A percentile compares a stretch with the other conserved stretches of the same genome.
Conservation (phyloP, 1,140 invertebrate genomes). For the Spodoptera frugiperda region DNA sequence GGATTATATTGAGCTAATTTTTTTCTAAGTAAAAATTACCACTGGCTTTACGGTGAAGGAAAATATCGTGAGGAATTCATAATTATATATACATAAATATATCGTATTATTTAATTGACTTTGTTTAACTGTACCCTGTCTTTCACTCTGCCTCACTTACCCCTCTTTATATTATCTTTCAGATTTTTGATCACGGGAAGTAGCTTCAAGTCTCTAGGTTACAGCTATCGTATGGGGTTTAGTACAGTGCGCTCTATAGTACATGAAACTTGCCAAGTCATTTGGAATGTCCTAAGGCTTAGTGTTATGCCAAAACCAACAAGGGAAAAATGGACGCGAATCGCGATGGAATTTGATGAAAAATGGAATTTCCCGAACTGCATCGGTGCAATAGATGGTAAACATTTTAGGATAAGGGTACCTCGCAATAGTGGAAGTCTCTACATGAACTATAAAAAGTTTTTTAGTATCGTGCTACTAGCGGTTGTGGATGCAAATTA, state of each 20-base stretch:
- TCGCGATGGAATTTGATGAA: conserved; percentile 1
- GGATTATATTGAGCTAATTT: no score
- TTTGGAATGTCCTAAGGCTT: conserved; percentile 32
- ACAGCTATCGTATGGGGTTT: conserved; percentile 22
- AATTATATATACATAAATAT: conserved; percentile 17
- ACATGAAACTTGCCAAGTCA: conserved; percentile 23
- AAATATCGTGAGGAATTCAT: conserved; percentile 18
- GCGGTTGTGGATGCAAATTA: no score
- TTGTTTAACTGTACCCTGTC: conserved; percentile 12
- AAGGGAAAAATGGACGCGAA: neutral
- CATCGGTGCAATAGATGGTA: conserved; percentile 1
- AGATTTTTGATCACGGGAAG: conserved; percentile 33
- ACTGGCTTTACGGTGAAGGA: conserved; percentile 8
- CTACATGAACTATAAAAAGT: neutral
- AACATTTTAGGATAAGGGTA: neutral
- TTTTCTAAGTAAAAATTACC: conserved; percentile 13
- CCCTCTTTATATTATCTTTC: conserved; percentile 12
- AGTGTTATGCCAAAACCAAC: conserved; percentile 12
- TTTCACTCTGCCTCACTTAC: conserved; percentile 15
- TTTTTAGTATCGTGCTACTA: neutral
- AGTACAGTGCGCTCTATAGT: conserved; percentile 33
- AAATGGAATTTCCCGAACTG: conserved; percentile 4
- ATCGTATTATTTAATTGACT: no score
- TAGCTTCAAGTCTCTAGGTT: conserved; percentile 23
- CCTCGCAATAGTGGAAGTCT: neutral